Base-by-base conservation (phyloP, 2,797 vertebrate species). In the Myotis vivesi region DNA sequence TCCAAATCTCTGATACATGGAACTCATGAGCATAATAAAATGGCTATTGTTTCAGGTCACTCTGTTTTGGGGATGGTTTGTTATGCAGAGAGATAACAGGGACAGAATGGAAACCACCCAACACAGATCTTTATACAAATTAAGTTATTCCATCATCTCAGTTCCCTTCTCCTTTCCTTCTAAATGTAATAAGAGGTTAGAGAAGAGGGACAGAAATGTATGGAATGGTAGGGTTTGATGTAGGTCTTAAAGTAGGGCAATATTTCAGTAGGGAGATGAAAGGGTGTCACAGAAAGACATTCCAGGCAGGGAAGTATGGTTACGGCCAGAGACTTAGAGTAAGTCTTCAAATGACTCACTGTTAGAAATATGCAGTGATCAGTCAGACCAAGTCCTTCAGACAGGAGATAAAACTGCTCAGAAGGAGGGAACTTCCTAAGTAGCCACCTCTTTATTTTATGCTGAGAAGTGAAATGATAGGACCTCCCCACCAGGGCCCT, bases 11-110 rank as follows among this genome's bases (percentile, higher is more conserved):
- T 90, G 59, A 77, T 38, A 68, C 8, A 13, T 25, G 81, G 82
- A 93, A 94, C 84, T 91, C 75, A 77, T 77, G 77, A 94, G 38
- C 25, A 38, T 73, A 85, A 79, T 87, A 89, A 85, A 92, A 72
- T 16, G 10, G 16, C 46, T 77, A 13, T 55, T 79, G 25, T 92
- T 95, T 87, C 23, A 87, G 81, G 51, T 66, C 81, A 51, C 15
- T 41, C 9, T 77, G 33, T 55, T 96, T 82, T n/a, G 41, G 23
- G 44, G 33, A 73, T 76, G 16, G 33, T 75, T 82, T 94, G 36
- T 86, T 86, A 55, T 8, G 46, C n/a, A 68, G 33, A 89, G 38
- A 25, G 41, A 82, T 30, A 82, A 62, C 5, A 64, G 9, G 44
- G 57, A 69, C 20, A 91, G 41, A 76, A 86, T 44, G 73, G 44